Percentiles rank a stretch among this genome's conserved stretches.
These are phyloP conservation scores for Chelonoidis abingdonii DNA, from an alignment of 2,113 vertebrate genomes.

Conservation along the genomic window DNA sequence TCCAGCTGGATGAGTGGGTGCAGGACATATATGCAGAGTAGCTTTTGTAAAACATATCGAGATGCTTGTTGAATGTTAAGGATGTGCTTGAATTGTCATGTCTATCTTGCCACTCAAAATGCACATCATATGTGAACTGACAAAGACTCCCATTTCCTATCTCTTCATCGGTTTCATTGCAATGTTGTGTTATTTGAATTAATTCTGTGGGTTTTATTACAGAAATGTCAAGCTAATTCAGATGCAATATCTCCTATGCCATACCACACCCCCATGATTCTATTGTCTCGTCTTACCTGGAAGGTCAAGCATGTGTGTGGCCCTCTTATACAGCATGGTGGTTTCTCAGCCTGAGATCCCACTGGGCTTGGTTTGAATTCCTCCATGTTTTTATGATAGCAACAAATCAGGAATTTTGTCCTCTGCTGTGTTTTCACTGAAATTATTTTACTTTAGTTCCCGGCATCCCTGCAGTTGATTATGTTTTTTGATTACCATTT, in stretches of 20 bases:
- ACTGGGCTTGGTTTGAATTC: background rate
- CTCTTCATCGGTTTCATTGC: conserved; percentile 18
- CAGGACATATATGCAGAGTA: background rate
- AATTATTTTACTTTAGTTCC: background rate
- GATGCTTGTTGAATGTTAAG: conserved; percentile 32
- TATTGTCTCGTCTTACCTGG: background rate
- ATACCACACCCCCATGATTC: background rate
- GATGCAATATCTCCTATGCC: background rate
- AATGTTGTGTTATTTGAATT: background rate
- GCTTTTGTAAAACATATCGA: conserved; percentile 55
- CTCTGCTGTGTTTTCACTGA: conserved; percentile 18
- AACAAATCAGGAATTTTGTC: background rate
- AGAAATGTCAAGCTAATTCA: background rate
- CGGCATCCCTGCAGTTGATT: conserved; percentile 2
- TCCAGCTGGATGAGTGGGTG: conserved; percentile 54
- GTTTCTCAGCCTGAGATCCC: background rate
- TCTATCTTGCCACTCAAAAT: conserved; percentile 17
- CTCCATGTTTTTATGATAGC: background rate
- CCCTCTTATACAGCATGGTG: background rate
- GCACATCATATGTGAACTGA: background rate
- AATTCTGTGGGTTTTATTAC: conserved; percentile 24
- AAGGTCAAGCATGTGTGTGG: background rate
- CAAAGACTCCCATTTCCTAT: conserved; percentile 25
- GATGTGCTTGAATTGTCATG: conserved; percentile 29
- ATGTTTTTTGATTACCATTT: conserved; percentile 2